Evolutionary conservation across 2,113 vertebrate species (phyloP).

Genomic region (Cervus canadensis): DNA sequence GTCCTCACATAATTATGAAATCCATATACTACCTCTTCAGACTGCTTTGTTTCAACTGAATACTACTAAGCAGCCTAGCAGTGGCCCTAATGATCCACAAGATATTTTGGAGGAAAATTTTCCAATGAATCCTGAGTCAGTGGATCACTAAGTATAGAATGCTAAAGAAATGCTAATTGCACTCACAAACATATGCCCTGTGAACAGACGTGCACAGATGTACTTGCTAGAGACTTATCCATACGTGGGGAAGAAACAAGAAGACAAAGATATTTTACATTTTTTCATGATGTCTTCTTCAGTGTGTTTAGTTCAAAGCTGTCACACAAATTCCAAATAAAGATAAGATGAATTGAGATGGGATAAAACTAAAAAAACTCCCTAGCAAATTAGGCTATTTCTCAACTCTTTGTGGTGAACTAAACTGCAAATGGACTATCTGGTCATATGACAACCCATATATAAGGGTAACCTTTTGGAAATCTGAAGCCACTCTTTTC

Average conservation of each 20-base stretch:
- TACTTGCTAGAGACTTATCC: background rate
- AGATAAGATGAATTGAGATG: background rate
- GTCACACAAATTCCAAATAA: background rate
- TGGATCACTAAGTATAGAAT: background rate
- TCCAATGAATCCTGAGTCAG: background rate
- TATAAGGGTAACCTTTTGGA: background rate
- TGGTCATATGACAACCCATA: background rate
- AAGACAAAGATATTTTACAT: background rate
- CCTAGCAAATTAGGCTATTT: background rate
- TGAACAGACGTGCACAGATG: background rate
- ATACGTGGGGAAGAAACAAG: background rate
- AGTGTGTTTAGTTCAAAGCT: background rate
- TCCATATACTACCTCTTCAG: background rate
- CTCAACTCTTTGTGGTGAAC: background rate
- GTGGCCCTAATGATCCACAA: background rate
- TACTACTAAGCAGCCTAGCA: background rate
- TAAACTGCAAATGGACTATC: background rate
- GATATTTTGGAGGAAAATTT: background rate
- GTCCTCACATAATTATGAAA: background rate
- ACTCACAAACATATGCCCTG: background rate
- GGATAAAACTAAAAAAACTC: background rate
- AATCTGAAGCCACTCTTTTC: background rate
- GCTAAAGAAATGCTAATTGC: background rate
- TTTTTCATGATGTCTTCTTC: background rate
- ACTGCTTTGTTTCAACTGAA: background rate